Evolutionary conservation across 64 coral and sea anemone species (phyloP).

Genomic region (Porites australiensis): DNA sequence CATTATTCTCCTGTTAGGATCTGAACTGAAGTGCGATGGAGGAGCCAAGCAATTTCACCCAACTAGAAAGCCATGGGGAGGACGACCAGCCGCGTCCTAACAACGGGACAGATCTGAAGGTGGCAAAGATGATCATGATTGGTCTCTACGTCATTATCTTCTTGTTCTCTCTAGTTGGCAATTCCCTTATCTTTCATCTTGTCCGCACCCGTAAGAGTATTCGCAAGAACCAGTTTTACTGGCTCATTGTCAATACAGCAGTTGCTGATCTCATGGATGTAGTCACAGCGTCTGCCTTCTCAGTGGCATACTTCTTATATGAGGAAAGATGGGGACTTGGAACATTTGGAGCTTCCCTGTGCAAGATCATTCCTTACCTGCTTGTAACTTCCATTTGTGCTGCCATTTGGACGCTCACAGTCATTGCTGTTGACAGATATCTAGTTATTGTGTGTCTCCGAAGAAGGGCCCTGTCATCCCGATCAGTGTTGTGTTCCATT

Average conservation of each 20-base stretch:
- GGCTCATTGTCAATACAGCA: conserved; percentile 69
- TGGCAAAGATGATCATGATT: neutral
- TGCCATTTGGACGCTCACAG: conserved; percentile 45
- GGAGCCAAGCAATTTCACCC: neutral
- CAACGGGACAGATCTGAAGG: neutral
- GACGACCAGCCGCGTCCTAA: neutral
- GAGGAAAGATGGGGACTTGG: conserved; percentile 46
- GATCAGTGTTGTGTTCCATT: conserved; percentile 17
- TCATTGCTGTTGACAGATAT: conserved; percentile 68
- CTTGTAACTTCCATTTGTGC: conserved; percentile 26
- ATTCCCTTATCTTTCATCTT: conserved; percentile 64
- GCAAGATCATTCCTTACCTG: conserved; percentile 47
- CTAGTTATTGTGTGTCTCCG: conserved; percentile 18
- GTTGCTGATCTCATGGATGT: conserved; percentile 59
- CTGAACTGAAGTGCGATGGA: neutral
- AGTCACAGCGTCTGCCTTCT: neutral
- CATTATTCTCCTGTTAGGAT: neutral
- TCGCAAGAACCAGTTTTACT: conserved; percentile 66
- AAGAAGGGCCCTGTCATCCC: conserved; percentile 29
- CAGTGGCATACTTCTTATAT: conserved; percentile 5
- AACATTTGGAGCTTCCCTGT: conserved; percentile 31
- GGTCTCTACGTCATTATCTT: conserved; percentile 43
- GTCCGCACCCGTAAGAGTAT: conserved; percentile 57
- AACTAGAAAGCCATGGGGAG: neutral
- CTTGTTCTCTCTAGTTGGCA: conserved; percentile 48